These are phyloP conservation scores for Vulpes lagopus DNA, from an alignment of 2,113 vertebrate genomes.

Conservation along the genomic window DNA sequence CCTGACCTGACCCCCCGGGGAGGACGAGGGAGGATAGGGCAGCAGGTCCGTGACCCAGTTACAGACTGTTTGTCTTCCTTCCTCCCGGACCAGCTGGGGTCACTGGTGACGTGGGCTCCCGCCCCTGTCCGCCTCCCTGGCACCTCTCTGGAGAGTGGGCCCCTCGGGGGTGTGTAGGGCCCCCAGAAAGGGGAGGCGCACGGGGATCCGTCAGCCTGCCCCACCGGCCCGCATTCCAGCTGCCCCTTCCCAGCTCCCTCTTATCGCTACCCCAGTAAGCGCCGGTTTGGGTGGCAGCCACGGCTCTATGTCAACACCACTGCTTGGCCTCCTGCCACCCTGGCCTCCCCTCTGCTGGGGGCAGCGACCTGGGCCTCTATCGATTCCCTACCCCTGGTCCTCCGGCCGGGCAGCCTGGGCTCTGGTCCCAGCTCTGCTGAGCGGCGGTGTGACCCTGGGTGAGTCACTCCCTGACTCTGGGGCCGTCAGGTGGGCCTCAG, in stretches of 20 bases:
- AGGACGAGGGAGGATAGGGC: background rate
- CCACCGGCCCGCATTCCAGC: background rate
- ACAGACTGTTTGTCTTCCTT: slow-evolving; percentile 62
- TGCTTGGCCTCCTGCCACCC: background rate
- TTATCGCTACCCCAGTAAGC: background rate
- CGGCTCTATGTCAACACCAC: background rate
- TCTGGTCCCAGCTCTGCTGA: background rate
- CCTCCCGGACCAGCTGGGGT: slow-evolving; percentile 67
- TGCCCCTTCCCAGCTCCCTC: background rate
- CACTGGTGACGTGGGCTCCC: slow-evolving; percentile 75
- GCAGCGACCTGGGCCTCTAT: background rate
- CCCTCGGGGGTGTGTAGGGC: background rate
- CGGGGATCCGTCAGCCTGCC: background rate
- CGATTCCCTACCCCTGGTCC: fast-evolving
- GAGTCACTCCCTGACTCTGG: background rate
- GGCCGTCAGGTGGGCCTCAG: background rate
- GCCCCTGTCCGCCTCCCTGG: slow-evolving; percentile 78
- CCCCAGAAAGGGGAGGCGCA: background rate
- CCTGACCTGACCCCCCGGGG: slow-evolving; percentile 15
- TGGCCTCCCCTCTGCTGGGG: background rate
- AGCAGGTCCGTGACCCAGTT: slow-evolving; percentile 64
- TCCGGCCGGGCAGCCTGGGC: background rate
- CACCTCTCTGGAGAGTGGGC: background rate
- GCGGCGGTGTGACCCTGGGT: background rate
- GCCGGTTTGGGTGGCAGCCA: background rate